phyloP scores from a whole-genome alignment of 2,113 vertebrate species.

The Nycticebus coucang region DNA sequence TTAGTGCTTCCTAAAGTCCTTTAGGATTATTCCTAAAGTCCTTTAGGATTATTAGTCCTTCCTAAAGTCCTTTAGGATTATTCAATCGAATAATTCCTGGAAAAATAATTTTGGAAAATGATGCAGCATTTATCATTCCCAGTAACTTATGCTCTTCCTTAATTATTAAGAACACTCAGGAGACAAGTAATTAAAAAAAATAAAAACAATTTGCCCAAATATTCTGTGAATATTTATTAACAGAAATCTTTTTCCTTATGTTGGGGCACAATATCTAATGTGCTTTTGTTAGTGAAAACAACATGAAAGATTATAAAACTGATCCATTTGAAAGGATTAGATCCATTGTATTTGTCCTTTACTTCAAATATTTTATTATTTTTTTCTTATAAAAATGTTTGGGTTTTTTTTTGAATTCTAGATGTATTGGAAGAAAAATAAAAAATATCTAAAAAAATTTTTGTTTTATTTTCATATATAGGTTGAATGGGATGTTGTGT shows the following conservation, averaged over 20 bases:
- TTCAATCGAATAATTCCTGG: neutral
- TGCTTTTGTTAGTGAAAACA: neutral
- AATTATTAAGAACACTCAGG: neutral
- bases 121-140: neutral
- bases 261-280: neutral
- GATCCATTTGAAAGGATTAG: neutral
- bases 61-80: neutral
- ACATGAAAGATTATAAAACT: neutral
- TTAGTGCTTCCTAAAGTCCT: neutral
- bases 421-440: no score
- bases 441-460: neutral
- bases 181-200: neutral
- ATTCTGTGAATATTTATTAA: neutral
- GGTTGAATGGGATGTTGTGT: neutral
- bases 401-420: no score
- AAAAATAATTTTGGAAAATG: neutral
- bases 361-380: no score
- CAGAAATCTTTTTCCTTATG: neutral
- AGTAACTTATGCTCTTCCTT: neutral
- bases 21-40: no score
- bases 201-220: neutral
- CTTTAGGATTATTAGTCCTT: neutral
- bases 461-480: constrained; percentile 33
- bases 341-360: neutral
- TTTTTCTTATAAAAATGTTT: neutral